Conservation (phyloP, 2,888 invertebrate species). For the Metopia argyrocephala region DNA sequence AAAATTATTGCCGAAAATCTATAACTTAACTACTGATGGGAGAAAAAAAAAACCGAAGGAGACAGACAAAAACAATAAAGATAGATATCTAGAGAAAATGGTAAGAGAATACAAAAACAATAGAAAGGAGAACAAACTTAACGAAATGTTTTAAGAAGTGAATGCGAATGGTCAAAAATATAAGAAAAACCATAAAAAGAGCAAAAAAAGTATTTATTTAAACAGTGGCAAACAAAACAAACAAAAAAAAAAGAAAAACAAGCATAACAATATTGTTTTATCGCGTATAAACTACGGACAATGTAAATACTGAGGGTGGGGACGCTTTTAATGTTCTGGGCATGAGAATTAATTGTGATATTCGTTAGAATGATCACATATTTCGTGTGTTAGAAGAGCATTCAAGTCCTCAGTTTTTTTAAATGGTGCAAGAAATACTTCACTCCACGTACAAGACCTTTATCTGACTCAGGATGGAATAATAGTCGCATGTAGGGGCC, state of each 20-base stretch:
- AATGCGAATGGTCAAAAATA: background rate
- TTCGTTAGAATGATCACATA: no score
- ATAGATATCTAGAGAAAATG: constrained; percentile 46
- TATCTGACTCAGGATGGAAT: no score
- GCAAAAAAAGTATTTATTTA: background rate
- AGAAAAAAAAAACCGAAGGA: background rate
- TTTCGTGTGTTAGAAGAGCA: background rate
- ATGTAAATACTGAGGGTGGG: no score
- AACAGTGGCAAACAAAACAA: background rate
- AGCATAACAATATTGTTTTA: background rate
- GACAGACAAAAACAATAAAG: constrained; percentile 36
- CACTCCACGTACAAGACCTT: no score
- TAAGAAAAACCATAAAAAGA: background rate
- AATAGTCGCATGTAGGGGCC: no score
- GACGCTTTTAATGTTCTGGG: no score
- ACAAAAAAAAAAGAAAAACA: no score
- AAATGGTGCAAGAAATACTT: no score
- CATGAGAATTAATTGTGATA: no score
- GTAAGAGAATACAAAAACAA: background rate
- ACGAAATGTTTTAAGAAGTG: background rate
- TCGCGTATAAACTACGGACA: background rate
- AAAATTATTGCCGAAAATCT: constrained; percentile 46
- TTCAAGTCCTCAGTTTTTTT: no score
- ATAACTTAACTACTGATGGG: background rate
- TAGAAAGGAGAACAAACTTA: constrained; percentile 7